Evolutionary conservation across 2,797 vertebrate species (phyloP), one percentile per base, ranked within the genome.

Genomic region (Clarias laeviceps): DNA sequence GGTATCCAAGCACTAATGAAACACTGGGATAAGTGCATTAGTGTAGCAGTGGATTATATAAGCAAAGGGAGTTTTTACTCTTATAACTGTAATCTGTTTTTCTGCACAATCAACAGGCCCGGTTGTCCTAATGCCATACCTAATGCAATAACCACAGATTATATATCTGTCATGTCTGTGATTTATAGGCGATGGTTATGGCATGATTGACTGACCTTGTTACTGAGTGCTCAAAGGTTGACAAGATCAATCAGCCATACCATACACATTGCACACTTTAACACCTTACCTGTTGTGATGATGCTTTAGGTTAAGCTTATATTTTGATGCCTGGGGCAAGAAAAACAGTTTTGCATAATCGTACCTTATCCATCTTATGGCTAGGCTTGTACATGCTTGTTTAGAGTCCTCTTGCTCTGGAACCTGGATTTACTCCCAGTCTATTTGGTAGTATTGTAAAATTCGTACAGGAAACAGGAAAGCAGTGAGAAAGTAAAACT

Each of bases 231-330:
- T 85, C 85, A 87, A 89, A 89, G 88, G 80, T 87, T 84, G 76
- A 64, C 9, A 64, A 83, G 68, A 45, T 64, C 54, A 82, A 84
- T 59, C 37, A 73, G 37, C 34, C 8, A 9, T 76, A 69, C 62
- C 40, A 85, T 87, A 88, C 85, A 89, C 32, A 82, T 84, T 89
- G 73, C 68, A 78, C 86, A 76, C 84, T 74, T 74, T 76, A 85
- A 73, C 79, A 80, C 83, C 79, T 88, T 82, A 40, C 50, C 81
- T 84, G 78, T 78, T 82, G 37, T 64, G 22, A 11, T 1, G 3
- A 61, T 40, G 32, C 77, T 27, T 64, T 83, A 72, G 66, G 54
- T 76, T 17, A 0, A 29, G 61, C 24, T 45, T 73, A 29, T 57
- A 74, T 59, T 65, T 65, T 74, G n/a, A 56, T 27, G 27, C 68